Percentiles rank a stretch among this genome's conserved stretches.
Evolutionary conservation across 2,888 invertebrate species (phyloP).

Genomic region (Cheiracanthium punctorium): DNA sequence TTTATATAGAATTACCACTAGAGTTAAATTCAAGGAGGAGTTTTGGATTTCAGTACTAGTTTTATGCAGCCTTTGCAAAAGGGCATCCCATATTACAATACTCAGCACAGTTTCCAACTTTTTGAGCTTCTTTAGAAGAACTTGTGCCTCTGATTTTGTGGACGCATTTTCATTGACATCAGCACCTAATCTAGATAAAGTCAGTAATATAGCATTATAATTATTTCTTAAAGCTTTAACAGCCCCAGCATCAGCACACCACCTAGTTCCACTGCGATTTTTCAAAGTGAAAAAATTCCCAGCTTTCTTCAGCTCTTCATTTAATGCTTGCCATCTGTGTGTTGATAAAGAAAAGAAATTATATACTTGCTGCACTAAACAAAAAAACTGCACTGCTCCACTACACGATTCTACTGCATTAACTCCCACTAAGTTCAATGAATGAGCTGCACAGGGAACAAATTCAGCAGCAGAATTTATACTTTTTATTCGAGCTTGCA

Average conservation of each 20-base stretch:
- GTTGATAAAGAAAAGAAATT: conserved; percentile 34
- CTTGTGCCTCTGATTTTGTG: neutral
- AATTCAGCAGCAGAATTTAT: neutral
- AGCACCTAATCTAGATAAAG: neutral
- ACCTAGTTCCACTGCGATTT: neutral
- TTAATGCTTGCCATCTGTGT: conserved; percentile 10
- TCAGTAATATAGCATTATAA: neutral
- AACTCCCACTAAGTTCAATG: neutral
- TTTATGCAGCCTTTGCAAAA: neutral
- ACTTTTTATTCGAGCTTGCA: conserved; percentile 16
- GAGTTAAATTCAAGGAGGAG: neutral
- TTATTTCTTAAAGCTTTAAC: neutral
- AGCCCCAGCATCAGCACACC: conserved; percentile 2
- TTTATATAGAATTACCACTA: neutral
- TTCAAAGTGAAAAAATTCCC: neutral
- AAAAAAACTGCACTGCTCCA: conserved; percentile 13
- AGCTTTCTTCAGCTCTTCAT: neutral
- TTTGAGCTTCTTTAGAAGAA: neutral
- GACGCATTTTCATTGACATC: neutral
- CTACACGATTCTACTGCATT: conserved; percentile 18
- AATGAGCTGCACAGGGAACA: conserved; percentile 28
- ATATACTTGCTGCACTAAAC: conserved; percentile 13
- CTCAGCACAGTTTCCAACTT: neutral
- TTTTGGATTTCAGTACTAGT: neutral
- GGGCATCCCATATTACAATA: neutral